Conservation (phyloP, 2,797 vertebrate species). For the Corythornis leucogaster region DNA sequence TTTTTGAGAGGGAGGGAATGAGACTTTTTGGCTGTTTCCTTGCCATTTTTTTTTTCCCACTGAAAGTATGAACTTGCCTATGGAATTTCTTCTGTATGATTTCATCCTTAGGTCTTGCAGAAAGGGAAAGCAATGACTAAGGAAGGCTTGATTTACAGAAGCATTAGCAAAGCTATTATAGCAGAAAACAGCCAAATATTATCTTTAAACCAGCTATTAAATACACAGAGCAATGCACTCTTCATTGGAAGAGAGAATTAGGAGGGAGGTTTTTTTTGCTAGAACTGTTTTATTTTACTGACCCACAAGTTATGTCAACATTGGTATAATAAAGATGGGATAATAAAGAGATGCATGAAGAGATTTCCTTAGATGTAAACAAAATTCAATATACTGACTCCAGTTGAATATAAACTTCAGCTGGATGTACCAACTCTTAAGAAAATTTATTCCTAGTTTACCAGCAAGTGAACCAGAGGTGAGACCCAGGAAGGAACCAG, state of each 20-base stretch:
- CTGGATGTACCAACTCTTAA: neutral
- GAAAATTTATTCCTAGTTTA: neutral
- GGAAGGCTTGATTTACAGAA: neutral
- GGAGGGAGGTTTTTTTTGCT: neutral
- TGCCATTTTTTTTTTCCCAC: neutral
- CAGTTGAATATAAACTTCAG: neutral
- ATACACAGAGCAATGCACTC: neutral
- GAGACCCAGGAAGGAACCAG: neutral
- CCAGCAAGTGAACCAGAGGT: neutral
- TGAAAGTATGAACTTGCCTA: neutral
- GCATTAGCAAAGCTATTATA: neutral
- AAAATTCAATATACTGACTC: neutral
- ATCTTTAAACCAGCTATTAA: constrained; percentile 6
- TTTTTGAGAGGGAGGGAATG: neutral
- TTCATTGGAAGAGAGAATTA: neutral
- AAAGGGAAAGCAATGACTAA: neutral
- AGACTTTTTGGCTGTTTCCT: neutral
- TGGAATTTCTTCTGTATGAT: neutral
- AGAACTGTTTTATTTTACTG: neutral
- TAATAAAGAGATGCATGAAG: neutral
- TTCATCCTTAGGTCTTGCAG: neutral
- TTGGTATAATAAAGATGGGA: neutral
- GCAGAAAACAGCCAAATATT: neutral
- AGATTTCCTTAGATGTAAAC: neutral
- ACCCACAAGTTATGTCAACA: neutral